Conservation (phyloP, 2,113 vertebrate species). For the Artemisiospiza belli region DNA sequence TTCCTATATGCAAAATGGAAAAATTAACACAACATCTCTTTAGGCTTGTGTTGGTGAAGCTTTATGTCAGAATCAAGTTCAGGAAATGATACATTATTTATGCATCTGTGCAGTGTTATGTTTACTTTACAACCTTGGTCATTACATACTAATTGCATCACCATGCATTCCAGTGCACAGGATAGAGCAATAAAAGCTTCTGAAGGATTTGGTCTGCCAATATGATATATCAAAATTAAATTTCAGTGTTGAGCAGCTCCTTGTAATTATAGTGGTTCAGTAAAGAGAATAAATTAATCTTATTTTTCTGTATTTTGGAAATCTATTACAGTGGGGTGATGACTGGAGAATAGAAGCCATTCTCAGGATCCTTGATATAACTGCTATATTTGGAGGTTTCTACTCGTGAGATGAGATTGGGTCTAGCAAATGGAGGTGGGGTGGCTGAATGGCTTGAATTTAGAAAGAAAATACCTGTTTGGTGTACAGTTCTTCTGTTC, state of each 20-base stretch:
- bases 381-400: background rate
- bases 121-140: background rate
- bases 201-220: background rate
- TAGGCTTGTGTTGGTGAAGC: background rate
- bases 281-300: background rate
- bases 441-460: background rate
- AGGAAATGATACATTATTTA: background rate
- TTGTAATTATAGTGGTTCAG: background rate
- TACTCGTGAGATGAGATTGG: background rate
- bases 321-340: background rate
- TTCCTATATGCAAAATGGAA: conserved; percentile 1
- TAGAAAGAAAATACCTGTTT: background rate
- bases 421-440: background rate
- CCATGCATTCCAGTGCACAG: background rate
- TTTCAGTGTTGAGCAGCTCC: background rate
- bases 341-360: background rate
- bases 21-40: background rate
- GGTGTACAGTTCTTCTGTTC: background rate
- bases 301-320: background rate
- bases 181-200: background rate
- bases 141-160: background rate
- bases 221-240: background rate
- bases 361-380: background rate
- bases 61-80: background rate
- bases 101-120: background rate